Conservation (phyloP, 2,797 vertebrate species). For the Sebastolobus alascanus region DNA sequence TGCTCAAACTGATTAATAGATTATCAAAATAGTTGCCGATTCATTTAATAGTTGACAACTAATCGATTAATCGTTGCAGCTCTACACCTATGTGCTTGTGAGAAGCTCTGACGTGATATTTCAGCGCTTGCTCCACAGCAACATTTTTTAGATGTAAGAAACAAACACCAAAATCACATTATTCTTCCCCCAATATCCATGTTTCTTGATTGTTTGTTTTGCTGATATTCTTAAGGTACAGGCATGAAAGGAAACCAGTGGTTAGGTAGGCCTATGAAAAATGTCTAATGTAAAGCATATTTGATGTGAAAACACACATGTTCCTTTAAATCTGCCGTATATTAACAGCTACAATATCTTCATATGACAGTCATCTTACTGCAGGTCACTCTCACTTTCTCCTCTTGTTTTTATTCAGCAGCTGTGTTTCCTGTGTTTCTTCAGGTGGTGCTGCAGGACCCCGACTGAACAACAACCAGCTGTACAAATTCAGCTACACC, state of each 20-base stretch:
- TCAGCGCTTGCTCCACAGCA: background rate
- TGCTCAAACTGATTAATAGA: too few relatives aligned
- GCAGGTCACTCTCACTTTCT: background rate
- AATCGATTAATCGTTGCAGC: too few relatives aligned
- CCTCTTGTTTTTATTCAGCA: slow-evolving; percentile 21
- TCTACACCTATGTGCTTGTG: background rate
- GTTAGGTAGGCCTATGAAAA: background rate
- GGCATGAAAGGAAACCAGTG: background rate
- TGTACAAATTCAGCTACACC: slow-evolving; percentile 93
- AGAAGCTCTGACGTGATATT: background rate
- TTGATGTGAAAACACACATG: background rate
- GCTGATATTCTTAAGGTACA: background rate
- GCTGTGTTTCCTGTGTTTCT: slow-evolving; percentile 73
- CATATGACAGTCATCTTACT: background rate
- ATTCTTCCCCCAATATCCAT: background rate
- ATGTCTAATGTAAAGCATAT: background rate
- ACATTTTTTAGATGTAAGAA: background rate
- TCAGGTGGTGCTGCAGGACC: slow-evolving; percentile 89
- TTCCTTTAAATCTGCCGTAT: background rate
- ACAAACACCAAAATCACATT: background rate
- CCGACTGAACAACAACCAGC: slow-evolving; percentile 91
- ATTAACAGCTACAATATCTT: background rate
- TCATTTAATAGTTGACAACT: too few relatives aligned
- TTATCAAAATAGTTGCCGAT: too few relatives aligned
- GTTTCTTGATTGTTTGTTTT: background rate